Percentiles rank a stretch among this genome's conserved stretches.
Conservation (phyloP, 2,888 invertebrate genomes). For the Acronicta leporina region DNA sequence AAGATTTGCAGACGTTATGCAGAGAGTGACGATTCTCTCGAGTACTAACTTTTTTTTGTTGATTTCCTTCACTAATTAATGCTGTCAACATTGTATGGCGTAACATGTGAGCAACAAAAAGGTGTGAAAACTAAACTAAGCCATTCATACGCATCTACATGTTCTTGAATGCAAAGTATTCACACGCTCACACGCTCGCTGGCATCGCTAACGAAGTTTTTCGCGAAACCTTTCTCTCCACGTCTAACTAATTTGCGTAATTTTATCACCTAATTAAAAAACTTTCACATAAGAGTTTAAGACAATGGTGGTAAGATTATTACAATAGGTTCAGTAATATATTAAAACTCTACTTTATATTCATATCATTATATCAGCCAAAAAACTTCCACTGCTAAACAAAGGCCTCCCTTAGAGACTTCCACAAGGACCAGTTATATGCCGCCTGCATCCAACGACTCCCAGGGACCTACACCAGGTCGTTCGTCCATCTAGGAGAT, state of each 20-base stretch:
- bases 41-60: constrained; percentile 1
- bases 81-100: constrained; percentile 22
- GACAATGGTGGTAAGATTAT: constrained; percentile 37
- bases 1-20: constrained; percentile 31
- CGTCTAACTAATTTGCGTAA: constrained; percentile 61
- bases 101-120: constrained; percentile 19
- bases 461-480: too few species aligned
- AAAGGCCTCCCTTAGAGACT: too few species aligned
- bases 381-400: too few species aligned
- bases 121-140: constrained; percentile 38
- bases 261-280: constrained; percentile 60
- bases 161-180: constrained; percentile 41
- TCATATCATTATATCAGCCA: too few species aligned
- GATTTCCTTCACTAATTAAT: constrained; percentile 34
- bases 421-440: too few species aligned
- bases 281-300: constrained; percentile 37
- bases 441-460: too few species aligned
- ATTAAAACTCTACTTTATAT: constrained; percentile 42
- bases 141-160: constrained; percentile 46
- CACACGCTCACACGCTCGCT: constrained; percentile 51
- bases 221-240: constrained; percentile 47
- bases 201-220: constrained; percentile 63
- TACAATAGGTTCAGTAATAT: constrained; percentile 49
- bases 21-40: constrained; percentile 3
- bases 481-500: too few species aligned